Evolutionary conservation across 2,797 vertebrate genomes (phyloP), one percentile per base, ranked within the genome.

Genomic region (Typhlichthys subterraneus): DNA sequence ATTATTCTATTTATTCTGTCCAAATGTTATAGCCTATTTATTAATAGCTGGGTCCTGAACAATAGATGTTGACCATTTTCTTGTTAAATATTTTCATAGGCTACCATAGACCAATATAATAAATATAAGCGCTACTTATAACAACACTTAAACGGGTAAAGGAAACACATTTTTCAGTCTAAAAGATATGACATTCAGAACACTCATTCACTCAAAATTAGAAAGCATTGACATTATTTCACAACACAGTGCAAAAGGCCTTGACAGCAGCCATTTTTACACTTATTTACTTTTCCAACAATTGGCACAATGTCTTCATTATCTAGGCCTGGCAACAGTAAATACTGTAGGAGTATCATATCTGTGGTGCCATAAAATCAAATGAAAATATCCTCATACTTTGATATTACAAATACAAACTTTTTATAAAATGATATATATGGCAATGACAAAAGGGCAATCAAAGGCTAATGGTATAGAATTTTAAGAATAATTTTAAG

Each of bases 401-500:
- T 83, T 79, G 76, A 74, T 63, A 75, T 58, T 57, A 46, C 15
- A 67, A 75, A 78, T 75, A 68, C 66, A 59, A 74, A 12, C 14
- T 46, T 49, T 62, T 64, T 31, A 53, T 59, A 72, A 82, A 81
- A 12, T 53, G 62, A 66, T 2, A 61, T 70, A 62, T 54, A 59
- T 63, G 14, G 66, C 61, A 69, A 76, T 73, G 75, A 76, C 69
- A 66, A 74, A 80, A 68, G 45, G 66, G 48, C 56, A 57, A 66
- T 83, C 60, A 68, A 45, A 61, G 55, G 38, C 33, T 71, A 73
- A 85, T 87, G 77, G 75, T 82, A 71, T 59, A 29, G 23, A 29
- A 29, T 29, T 29, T 29, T 79, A 56, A 77, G 73, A 73, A 81
- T 70, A 67, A 75, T 80, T 86, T 86, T 76, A 82, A 81, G 76